These are phyloP conservation scores for Cathartes aura DNA, from an alignment of 2,113 vertebrate species.

Conservation along the genomic window DNA sequence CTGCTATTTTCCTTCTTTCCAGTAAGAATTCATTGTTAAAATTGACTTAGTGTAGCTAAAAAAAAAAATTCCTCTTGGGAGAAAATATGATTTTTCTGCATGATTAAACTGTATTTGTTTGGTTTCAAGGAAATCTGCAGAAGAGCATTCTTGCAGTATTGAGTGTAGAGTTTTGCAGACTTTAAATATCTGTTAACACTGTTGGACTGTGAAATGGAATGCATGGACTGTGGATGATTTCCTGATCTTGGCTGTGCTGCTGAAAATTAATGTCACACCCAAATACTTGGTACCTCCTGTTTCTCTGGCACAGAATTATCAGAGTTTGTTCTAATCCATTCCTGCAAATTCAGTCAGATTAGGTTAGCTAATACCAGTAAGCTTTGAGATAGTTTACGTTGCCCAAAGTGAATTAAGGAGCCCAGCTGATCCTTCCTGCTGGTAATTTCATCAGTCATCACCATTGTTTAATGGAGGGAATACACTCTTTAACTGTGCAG, in stretches of 20 bases:
- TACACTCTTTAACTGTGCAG: not conserved
- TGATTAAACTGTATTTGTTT: not conserved
- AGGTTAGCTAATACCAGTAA: not conserved
- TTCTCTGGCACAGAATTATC: constrained; percentile 6
- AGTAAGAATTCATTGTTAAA: constrained; percentile 23
- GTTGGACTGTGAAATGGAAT: constrained; percentile 1
- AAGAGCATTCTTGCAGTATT: not conserved
- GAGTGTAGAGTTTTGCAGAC: not conserved
- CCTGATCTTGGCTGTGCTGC: not conserved
- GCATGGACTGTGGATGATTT: not conserved
- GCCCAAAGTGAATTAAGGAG: not conserved
- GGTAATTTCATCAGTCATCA: not conserved
- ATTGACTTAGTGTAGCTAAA: not conserved
- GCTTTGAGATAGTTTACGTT: not conserved
- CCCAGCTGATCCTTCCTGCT: not conserved
- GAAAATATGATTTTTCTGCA: not conserved
- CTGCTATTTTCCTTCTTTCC: not conserved
- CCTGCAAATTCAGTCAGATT: not conserved
- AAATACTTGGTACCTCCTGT: not conserved
- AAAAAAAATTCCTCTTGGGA: not conserved
- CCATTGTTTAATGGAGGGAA: not conserved
- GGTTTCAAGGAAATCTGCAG: not conserved
- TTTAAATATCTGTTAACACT: not conserved
- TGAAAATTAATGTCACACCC: not conserved
- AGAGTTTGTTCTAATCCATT: not conserved